These are phyloP conservation scores for Seriola rivoliana DNA, from an alignment of 2,113 vertebrate genomes.

Conservation along the genomic window DNA sequence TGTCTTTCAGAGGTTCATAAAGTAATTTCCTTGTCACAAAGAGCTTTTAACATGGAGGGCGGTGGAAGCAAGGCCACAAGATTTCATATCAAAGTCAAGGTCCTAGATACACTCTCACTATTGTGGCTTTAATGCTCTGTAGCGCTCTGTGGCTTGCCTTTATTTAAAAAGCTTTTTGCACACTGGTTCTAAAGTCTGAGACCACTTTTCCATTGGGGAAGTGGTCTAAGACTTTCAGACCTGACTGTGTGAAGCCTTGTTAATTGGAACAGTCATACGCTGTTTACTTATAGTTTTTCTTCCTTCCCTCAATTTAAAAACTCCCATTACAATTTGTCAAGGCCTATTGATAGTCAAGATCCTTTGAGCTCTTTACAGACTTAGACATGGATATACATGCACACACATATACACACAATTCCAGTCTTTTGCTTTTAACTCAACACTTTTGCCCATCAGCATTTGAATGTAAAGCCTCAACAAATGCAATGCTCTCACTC, in stretches of 20 bases:
- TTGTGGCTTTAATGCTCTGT: slow-evolving; percentile 72
- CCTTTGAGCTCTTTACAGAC: slow-evolving; percentile 28
- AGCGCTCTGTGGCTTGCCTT: slow-evolving; percentile 62
- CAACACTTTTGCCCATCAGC: background rate
- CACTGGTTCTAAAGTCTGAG: no score
- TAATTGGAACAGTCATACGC: slow-evolving; percentile 67
- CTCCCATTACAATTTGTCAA: slow-evolving; percentile 43
- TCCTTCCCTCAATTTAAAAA: slow-evolving; percentile 46
- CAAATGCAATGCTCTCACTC: background rate
- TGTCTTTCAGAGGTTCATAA: slow-evolving; percentile 81
- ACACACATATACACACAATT: background rate
- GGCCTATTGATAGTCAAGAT: slow-evolving; percentile 20
- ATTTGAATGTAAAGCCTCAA: background rate
- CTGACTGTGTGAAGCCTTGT: slow-evolving; percentile 55
- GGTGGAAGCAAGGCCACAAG: slow-evolving; percentile 76
- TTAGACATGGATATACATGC: slow-evolving; percentile 19
- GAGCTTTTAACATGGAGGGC: slow-evolving; percentile 81
- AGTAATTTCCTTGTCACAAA: slow-evolving; percentile 83
- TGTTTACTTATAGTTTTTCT: slow-evolving; percentile 62
- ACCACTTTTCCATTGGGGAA: no score
- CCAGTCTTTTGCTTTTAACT: background rate
- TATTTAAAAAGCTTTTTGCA: slow-evolving; percentile 75
- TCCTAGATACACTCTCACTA: slow-evolving; percentile 69
- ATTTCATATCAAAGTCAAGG: slow-evolving; percentile 83
- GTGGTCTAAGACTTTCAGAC: no score